Evolutionary conservation across 2,888 invertebrate genomes (phyloP), one percentile per base, ranked within the genome.

Genomic region (Eubasilissa splendida): DNA sequence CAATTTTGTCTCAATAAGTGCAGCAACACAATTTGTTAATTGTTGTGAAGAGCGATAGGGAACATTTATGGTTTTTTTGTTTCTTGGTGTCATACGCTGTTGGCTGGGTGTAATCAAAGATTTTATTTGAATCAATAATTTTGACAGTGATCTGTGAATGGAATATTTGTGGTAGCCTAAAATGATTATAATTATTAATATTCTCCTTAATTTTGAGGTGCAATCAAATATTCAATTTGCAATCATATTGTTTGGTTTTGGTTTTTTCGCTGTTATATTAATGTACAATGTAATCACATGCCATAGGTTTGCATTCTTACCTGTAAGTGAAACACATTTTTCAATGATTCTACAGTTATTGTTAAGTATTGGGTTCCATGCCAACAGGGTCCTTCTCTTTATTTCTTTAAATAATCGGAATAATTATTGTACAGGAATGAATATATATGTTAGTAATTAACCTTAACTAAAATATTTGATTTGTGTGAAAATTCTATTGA

Each of bases 251-350:
- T 12, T 73, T 73, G 71, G 71, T 73, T 73, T 80, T 80, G 76
- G 70, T 80, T 76, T 66, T 66, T 14, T 65, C 63, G 78, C 78
- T 73, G 59, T 71, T 70, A 58, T 22, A 80, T 76, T 80, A 76
- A 76, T 80, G 80, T 80, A 70, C 68, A 80, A 70, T 80, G 80
- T 80, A 76, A 76, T 80, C 80, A 76, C 80, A 80, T 59, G 68
- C 56, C 70, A 60, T 58, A 22, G 59, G 59, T 70, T 60, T 63
- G 63, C 78, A 71, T 63, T 78, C 42, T 50, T 78, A 50, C 33
- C 1, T 58, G n/a, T 53, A 22, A 42, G 4, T 22, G 12, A n/a
- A 58, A n/a, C n/a, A 31, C 63, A 63, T 68, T 50, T 42, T 53
- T 70, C 14, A 53, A 53, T 70, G n/a, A 8, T 60, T 42, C 10